These are phyloP conservation scores for Calcarius lapponicus DNA, from an alignment of 2,797 vertebrate species.

Conservation along the genomic window DNA sequence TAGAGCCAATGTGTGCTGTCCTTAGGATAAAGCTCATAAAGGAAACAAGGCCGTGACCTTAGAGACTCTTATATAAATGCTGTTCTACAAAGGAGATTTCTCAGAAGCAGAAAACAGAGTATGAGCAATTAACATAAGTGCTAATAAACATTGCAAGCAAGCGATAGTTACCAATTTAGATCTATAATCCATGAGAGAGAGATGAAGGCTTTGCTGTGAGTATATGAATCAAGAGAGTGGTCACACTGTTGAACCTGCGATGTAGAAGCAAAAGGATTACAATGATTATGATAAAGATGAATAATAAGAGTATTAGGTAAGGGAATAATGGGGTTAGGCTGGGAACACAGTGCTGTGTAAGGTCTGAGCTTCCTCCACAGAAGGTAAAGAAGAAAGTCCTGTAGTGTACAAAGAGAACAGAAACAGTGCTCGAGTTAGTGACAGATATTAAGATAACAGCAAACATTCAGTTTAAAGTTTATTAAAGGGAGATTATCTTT, in stretches of 20 bases:
- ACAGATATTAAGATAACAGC: not conserved
- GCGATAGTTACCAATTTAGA: slow-evolving; percentile 69
- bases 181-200: slow-evolving; percentile 68
- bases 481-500: not conserved
- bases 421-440: not conserved
- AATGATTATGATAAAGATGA: slow-evolving; percentile 24
- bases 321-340: not conserved
- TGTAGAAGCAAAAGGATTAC: slow-evolving; percentile 68
- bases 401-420: not conserved
- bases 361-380: not conserved
- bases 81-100: not conserved
- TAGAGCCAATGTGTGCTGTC: not conserved
- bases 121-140: slow-evolving; percentile 18
- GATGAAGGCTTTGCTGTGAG: slow-evolving; percentile 63
- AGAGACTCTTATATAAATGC: not conserved
- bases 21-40: slow-evolving; percentile 40
- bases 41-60: not conserved
- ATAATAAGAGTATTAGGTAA: slow-evolving; percentile 7
- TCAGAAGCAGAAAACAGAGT: slow-evolving; percentile 25
- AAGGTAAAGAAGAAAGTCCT: not conserved
- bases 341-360: not conserved
- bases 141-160: slow-evolving; percentile 58
- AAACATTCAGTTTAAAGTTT: not conserved
- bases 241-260: slow-evolving; percentile 50
- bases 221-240: slow-evolving; percentile 60